A percentile compares a stretch with the other conserved stretches of the same genome.
Evolutionary conservation across 2,113 vertebrate genomes (phyloP).

Genomic region (Aramus guarauna): DNA sequence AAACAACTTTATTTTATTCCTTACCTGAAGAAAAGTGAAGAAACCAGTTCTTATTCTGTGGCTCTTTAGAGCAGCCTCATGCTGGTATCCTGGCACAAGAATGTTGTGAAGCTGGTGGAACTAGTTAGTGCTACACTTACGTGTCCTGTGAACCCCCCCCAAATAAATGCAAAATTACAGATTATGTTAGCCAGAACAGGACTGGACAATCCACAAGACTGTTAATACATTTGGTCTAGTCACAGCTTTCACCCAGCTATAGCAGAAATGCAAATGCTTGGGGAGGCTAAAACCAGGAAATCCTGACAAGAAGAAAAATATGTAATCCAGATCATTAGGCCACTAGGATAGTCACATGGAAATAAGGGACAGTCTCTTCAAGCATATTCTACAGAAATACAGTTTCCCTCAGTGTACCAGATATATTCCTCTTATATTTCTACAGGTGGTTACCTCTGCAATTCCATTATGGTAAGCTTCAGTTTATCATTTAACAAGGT

Average conservation of each 20-base stretch:
- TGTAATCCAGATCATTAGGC: background rate
- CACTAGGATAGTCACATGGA: background rate
- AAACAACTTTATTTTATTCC: background rate
- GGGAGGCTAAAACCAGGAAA: background rate
- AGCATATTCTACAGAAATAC: background rate
- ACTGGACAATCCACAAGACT: background rate
- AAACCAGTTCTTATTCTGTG: background rate
- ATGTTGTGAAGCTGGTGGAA: background rate
- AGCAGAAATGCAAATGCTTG: background rate
- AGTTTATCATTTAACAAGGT: background rate
- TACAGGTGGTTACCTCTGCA: background rate
- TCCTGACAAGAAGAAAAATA: fast-evolving
- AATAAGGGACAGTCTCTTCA: background rate
- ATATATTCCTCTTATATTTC: background rate
- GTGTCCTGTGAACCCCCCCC: background rate
- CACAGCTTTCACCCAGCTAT: background rate
- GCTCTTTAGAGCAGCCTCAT: background rate
- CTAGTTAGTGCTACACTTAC: background rate
- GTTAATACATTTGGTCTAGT: background rate
- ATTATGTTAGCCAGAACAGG: background rate
- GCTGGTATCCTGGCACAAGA: background rate
- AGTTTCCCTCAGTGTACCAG: background rate
- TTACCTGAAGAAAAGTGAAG: background rate
- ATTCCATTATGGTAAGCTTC: background rate
- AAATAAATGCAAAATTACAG: background rate